Percentiles rank a stretch among this genome's conserved stretches.
Evolutionary conservation across 2,888 invertebrate species (phyloP).

Genomic region (Cephus spinipes): DNA sequence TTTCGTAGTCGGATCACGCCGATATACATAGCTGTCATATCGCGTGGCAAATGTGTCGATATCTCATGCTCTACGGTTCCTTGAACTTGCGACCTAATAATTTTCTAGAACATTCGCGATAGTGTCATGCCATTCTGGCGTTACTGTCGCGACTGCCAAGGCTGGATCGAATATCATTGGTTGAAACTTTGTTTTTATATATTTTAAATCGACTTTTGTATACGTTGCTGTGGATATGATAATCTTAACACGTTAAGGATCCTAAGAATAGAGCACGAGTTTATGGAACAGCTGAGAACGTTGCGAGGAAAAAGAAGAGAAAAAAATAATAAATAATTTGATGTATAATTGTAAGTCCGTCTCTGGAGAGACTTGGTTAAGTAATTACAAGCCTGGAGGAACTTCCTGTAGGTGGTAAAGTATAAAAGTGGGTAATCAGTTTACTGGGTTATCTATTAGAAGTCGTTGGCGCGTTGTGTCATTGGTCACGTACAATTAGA

Average conservation of each 20-base stretch:
- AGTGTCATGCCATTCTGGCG: neutral
- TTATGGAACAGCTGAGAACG: neutral
- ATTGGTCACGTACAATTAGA: slow-evolving; percentile 20
- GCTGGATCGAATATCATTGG: neutral
- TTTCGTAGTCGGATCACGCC: neutral
- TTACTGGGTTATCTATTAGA: slow-evolving; percentile 49
- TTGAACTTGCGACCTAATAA: slow-evolving; percentile 56
- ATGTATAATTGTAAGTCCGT: neutral
- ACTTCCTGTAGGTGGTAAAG: neutral
- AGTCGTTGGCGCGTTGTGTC: slow-evolving; percentile 32
- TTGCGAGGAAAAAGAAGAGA: neutral
- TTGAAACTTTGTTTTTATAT: neutral
- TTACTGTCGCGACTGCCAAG: neutral
- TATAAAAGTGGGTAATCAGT: slow-evolving; percentile 34
- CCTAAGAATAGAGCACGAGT: neutral
- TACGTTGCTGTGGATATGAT: neutral
- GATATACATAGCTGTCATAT: slow-evolving; percentile 20
- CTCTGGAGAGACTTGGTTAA: neutral
- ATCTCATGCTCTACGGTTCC: slow-evolving; percentile 40
- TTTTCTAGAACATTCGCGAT: slow-evolving; percentile 38
- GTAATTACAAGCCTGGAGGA: neutral
- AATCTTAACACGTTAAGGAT: neutral
- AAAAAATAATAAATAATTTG: neutral
- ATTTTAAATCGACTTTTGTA: neutral
- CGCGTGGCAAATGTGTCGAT: slow-evolving; percentile 18